Conservation (phyloP, 92 coral and sea anemone genomes). For the Phenganax stokvisi region DNA sequence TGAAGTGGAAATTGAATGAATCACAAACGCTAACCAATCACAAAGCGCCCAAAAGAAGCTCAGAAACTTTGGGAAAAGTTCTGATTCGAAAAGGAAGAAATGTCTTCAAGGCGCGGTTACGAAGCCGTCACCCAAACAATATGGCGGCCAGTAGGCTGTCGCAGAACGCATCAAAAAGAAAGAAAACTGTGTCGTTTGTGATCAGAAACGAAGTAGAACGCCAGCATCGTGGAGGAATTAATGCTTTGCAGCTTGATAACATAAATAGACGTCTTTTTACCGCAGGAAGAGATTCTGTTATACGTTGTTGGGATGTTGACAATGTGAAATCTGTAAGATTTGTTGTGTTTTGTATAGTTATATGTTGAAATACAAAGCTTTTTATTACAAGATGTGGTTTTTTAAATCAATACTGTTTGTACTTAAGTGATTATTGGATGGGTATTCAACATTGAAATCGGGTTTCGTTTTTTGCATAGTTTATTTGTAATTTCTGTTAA, state of each 20-base stretch:
- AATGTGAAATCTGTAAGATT: conserved; percentile 46
- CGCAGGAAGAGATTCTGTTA: conserved; percentile 91
- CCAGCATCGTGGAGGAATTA: conserved; percentile 83
- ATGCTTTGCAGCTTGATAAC: conserved; percentile 73
- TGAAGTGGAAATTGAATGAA: too few species aligned
- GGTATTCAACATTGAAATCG: too few species aligned
- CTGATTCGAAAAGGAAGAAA: background rate
- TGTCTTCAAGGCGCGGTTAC: conserved; percentile 24
- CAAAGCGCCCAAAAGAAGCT: background rate
- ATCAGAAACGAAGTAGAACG: conserved; percentile 82
- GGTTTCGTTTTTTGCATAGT: too few species aligned
- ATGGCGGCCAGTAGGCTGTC: conserved; percentile 96
- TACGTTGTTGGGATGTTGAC: conserved; percentile 81
- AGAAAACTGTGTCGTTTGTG: conserved; percentile 86
- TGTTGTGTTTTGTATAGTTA: background rate
- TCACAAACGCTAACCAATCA: too few species aligned
- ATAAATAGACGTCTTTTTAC: conserved; percentile 63
- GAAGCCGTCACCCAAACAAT: conserved; percentile 44
- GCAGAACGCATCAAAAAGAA: conserved; percentile 65
- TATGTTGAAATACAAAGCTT: background rate
- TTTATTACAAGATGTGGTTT: too few species aligned
- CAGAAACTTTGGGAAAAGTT: background rate
- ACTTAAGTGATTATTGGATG: too few species aligned
- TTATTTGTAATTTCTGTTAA: too few species aligned
- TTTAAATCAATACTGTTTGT: too few species aligned